phyloP scores from a whole-genome alignment of 2,888 invertebrate species.

The Melikaiella ostensackeni region DNA sequence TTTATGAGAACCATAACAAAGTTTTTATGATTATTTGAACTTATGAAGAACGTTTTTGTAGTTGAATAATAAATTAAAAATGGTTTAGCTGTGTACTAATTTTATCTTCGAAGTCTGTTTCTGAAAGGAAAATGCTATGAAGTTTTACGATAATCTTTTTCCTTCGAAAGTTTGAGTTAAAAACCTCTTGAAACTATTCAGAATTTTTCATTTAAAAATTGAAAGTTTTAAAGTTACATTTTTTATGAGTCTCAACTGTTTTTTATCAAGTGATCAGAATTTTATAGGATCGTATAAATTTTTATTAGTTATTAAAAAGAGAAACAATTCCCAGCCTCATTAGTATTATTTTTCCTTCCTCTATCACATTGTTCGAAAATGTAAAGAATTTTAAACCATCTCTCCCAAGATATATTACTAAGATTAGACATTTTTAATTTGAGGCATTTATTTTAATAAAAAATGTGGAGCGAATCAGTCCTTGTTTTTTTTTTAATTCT shows the following conservation, averaged over 20 bases:
- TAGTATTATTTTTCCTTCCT: no score
- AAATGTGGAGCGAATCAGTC: no score
- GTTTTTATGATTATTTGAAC: constrained; percentile 10
- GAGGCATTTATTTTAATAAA: no score
- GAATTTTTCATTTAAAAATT: not conserved
- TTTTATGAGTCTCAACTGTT: not conserved
- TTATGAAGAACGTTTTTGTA: not conserved
- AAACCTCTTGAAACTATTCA: not conserved
- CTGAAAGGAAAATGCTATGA: not conserved
- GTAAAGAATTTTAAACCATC: no score
- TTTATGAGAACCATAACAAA: not conserved
- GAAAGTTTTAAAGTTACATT: not conserved
- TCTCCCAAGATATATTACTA: no score
- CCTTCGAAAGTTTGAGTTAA: no score
- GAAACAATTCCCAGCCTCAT: no score
- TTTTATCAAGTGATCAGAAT: no score
- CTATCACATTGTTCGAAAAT: no score
- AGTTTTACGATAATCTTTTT: no score
- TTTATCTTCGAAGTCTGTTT: not conserved
- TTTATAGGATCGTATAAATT: not conserved
- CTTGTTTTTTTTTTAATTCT: no score
- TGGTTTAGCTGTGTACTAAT: not conserved
- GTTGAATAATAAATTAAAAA: not conserved
- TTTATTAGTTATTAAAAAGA: not conserved
- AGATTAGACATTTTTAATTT: no score